Conservation (phyloP, 23 tunicate species). For the Phallusia fumigata region DNA sequence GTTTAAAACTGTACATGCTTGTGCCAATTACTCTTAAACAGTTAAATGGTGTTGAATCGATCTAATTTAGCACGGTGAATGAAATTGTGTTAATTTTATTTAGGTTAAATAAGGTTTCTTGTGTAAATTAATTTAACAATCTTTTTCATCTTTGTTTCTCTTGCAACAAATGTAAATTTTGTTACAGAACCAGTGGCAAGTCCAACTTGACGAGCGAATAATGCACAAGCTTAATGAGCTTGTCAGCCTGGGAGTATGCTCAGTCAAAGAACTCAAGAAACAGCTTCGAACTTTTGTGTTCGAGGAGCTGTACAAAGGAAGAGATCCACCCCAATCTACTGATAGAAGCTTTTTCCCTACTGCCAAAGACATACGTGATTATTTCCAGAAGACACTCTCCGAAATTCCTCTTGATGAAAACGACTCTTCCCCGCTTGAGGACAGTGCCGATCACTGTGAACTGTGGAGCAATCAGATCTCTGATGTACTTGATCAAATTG, state of each 20-base stretch:
- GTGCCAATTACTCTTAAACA: no score
- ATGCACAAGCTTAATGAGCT: constrained; percentile 25
- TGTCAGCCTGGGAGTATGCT: constrained; percentile 19
- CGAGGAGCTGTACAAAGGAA: constrained; percentile 12
- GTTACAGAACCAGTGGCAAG: constrained; percentile 10
- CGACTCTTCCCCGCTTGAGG: not conserved
- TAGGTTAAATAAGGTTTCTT: no score
- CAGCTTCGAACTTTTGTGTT: not conserved
- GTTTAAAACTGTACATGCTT: no score
- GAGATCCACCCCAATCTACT: not conserved
- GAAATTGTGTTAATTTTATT: no score
- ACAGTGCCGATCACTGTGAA: constrained; percentile 4
- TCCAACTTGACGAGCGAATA: constrained; percentile 11
- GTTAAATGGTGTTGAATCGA: no score
- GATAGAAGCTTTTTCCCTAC: constrained; percentile 25
- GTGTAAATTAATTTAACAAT: no score
- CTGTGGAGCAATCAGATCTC: not conserved
- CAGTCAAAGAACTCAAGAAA: constrained; percentile 15
- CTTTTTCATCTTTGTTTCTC: not conserved
- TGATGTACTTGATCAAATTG: not conserved
- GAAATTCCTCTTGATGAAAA: constrained; percentile 1
- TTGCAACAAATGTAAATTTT: not conserved
- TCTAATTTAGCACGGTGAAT: no score
- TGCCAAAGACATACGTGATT: constrained; percentile 23
- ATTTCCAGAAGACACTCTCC: constrained; percentile 4